Evolutionary conservation across 2,113 vertebrate species (phyloP), one percentile per base, ranked within the genome.

Genomic region (Psittacus erithacus): DNA sequence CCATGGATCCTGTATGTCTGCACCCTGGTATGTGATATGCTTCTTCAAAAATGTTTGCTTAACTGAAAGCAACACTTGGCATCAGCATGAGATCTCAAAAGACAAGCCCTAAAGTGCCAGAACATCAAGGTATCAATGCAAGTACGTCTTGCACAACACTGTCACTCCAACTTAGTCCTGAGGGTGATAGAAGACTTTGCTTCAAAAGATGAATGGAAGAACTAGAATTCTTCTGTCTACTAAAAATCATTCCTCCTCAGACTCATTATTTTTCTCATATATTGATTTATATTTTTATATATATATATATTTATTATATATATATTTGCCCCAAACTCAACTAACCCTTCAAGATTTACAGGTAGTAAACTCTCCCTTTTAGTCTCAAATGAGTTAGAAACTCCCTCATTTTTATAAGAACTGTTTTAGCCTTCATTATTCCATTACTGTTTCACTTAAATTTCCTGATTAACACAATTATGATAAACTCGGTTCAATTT

Each of bases 321-420:
- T 19, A 46, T 50, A 25, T 50, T 39, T 46, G 19, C 13, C 38
- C 28, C 82, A 88, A 81, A 69, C 64, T 81, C 88, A 82, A 39
- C 86, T 93, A 95, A 88, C 88, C 64, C 44, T 91, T 90, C 93
- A 86, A 86, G 92, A 96, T 78, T 95, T 95, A 93, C 82, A 60
- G 77, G 50, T 41, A 78, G 64, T 92, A 93, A 91, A 79, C 52
- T 35, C 73, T 88, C 50, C 53, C 14, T 92, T 95, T 94, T 89
- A 93, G 80, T 87, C 83, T 92, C 86, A 95, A 71, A 88, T 92
- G 69, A 95, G n/a, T 91, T 91, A 86, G 57, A 70, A 95, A 92
- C 86, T 93, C 91, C 73, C 80, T 95, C 94, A 91, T 74, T 89
- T 88, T 92, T 83, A 81, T 91, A 71, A 93, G 80, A 94, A 68